phyloP scores from a whole-genome alignment of 2,113 vertebrate genomes.

The Xenopus laevis region DNA sequence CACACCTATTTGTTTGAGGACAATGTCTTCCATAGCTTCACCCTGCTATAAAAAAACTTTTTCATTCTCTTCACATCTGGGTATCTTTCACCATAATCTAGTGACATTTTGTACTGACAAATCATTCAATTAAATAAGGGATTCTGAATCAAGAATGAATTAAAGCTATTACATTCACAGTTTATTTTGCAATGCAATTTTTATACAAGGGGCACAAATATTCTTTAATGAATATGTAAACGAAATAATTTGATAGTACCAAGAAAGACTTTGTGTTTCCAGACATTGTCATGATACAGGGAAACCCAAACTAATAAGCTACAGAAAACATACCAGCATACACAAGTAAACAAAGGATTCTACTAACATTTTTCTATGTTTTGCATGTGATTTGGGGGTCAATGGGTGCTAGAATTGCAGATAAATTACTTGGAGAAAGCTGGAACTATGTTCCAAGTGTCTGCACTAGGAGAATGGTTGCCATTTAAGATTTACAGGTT shows the following conservation, averaged over 20 bases:
- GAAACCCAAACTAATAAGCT: not conserved
- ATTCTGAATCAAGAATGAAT: not conserved
- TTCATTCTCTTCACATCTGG: conserved; percentile 8
- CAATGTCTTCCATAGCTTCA: conserved; percentile 19
- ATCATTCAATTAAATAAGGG: not conserved
- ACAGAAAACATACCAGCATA: not conserved
- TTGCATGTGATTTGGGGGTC: too few species aligned
- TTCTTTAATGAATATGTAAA: not conserved
- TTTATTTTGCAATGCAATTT: not conserved
- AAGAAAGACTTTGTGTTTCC: not conserved
- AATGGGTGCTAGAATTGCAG: not conserved
- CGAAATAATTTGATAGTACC: not conserved
- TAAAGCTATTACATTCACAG: not conserved
- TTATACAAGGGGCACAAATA: not conserved
- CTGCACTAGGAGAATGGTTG: too few species aligned
- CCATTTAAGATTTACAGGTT: too few species aligned
- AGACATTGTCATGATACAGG: not conserved
- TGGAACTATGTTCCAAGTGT: too few species aligned
- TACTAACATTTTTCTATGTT: too few species aligned
- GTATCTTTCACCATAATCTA: not conserved
- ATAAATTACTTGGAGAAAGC: not conserved
- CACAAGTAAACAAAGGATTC: not conserved
- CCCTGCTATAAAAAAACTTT: conserved; percentile 1
- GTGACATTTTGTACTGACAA: not conserved
- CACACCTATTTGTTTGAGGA: conserved; percentile 20